Conservation (phyloP, 2,888 invertebrate species). For the Diadegma fenestrale region DNA sequence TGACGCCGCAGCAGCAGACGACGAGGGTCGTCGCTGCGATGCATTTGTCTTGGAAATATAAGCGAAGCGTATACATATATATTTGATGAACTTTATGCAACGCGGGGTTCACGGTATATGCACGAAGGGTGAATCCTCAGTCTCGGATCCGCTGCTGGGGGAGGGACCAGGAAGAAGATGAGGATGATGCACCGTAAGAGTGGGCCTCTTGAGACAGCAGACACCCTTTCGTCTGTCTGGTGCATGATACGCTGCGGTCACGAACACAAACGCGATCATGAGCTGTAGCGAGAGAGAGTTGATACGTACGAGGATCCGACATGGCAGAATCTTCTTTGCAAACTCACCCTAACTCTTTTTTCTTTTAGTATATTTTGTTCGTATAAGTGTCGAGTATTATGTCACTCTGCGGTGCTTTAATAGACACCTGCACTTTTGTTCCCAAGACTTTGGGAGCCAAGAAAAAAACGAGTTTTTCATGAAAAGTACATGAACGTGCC, state of each 20-base stretch:
- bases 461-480: slow-evolving; percentile 51
- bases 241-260: slow-evolving; percentile 72
- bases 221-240: slow-evolving; percentile 80
- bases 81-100: slow-evolving; percentile 37
- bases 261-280: slow-evolving; percentile 70
- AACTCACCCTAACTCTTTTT: neutral
- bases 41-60: slow-evolving; percentile 58
- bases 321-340: neutral
- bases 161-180: slow-evolving; percentile 51
- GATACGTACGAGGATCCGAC: neutral
- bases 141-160: slow-evolving; percentile 21
- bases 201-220: slow-evolving; percentile 81
- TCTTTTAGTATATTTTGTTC: slow-evolving; percentile 62
- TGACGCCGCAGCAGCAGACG: slow-evolving; percentile 19
- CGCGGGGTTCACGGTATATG: slow-evolving; percentile 20
- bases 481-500: slow-evolving; percentile 19
- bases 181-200: slow-evolving; percentile 76
- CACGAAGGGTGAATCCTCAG: slow-evolving; percentile 33
- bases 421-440: slow-evolving; percentile 78
- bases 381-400: slow-evolving; percentile 80
- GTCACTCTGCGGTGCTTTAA: slow-evolving; percentile 80
- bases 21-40: slow-evolving; percentile 34
- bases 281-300: slow-evolving; percentile 5
- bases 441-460: slow-evolving; percentile 42
- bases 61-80: neutral